phyloP scores from a whole-genome alignment of 2,797 vertebrate species.

The Urosaurus nigricauda region DNA sequence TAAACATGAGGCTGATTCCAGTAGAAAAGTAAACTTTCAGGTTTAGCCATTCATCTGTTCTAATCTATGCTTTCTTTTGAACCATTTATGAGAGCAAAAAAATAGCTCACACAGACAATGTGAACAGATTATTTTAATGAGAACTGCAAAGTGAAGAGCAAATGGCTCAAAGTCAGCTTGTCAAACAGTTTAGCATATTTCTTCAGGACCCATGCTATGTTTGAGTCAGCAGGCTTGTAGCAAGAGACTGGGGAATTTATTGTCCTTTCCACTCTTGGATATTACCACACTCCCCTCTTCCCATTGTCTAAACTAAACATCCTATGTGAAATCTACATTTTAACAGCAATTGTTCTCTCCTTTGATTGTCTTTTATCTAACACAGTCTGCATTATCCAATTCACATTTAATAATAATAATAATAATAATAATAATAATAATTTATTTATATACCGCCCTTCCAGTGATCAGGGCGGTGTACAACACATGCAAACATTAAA shows the following conservation, averaged over 20 bases:
- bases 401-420: too few relatives aligned
- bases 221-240: constrained; percentile 73
- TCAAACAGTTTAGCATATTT: constrained; percentile 26
- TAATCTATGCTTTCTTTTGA: constrained; percentile 51
- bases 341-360: constrained; percentile 41
- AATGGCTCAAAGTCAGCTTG: constrained; percentile 74
- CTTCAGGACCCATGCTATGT: constrained; percentile 34
- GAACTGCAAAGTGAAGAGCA: constrained; percentile 73
- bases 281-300: neutral
- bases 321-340: constrained; percentile 33
- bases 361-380: constrained; percentile 43
- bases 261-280: constrained; percentile 11
- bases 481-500: too few relatives aligned
- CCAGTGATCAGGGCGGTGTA: too few relatives aligned
- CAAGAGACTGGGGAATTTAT: constrained; percentile 10
- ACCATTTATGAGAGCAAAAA: constrained; percentile 60
- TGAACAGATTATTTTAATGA: constrained; percentile 82
- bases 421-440: too few relatives aligned
- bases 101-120: constrained; percentile 79
- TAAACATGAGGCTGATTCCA: constrained; percentile 2
- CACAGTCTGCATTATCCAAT: constrained; percentile 39
- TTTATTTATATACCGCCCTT: too few relatives aligned
- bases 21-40: constrained; percentile 58
- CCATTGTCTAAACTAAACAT: constrained; percentile 16
- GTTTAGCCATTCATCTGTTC: constrained; percentile 21